A percentile compares a stretch with the other conserved stretches of the same genome.
phyloP scores from a whole-genome alignment of 2,888 invertebrate species.

The Ophion ellenae region DNA sequence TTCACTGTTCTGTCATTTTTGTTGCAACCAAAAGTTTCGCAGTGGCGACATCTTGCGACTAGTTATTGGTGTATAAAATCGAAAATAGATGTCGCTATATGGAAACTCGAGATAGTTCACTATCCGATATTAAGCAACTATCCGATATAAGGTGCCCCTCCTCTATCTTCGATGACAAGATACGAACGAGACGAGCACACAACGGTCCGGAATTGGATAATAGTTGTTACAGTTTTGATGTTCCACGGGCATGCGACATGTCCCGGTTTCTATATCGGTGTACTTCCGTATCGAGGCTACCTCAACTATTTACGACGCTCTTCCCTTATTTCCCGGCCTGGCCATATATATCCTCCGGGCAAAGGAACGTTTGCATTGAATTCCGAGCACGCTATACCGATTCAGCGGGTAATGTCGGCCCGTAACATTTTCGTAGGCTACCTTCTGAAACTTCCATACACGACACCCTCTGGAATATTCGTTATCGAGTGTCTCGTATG shows the following conservation, averaged over 20 bases:
- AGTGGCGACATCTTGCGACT: no score
- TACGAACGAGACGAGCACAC: slow-evolving; percentile 2
- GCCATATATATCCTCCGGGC: slow-evolving; percentile 33
- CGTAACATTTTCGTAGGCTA: slow-evolving; percentile 51
- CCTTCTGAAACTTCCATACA: slow-evolving; percentile 43
- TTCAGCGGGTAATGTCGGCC: slow-evolving; percentile 60
- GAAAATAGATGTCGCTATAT: no score
- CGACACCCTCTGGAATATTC: slow-evolving; percentile 53
- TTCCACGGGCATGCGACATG: background rate
- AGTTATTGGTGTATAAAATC: no score
- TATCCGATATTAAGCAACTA: no score
- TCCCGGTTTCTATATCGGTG: slow-evolving; percentile 1
- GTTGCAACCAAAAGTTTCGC: no score
- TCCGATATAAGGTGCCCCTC: background rate
- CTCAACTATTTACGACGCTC: slow-evolving; percentile 61
- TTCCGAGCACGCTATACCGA: slow-evolving; percentile 70
- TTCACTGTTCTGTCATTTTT: no score
- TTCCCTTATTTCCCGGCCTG: background rate
- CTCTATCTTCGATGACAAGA: background rate
- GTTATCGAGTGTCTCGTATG: slow-evolving; percentile 59
- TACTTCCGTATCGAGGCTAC: slow-evolving; percentile 35
- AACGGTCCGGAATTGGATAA: background rate
- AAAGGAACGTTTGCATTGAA: slow-evolving; percentile 65
- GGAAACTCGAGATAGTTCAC: no score
- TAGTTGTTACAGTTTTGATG: slow-evolving; percentile 9